Evolutionary conservation across 53 echinoderm and acorn worm genomes (phyloP).

Genomic region (Holothuria leucospilota): DNA sequence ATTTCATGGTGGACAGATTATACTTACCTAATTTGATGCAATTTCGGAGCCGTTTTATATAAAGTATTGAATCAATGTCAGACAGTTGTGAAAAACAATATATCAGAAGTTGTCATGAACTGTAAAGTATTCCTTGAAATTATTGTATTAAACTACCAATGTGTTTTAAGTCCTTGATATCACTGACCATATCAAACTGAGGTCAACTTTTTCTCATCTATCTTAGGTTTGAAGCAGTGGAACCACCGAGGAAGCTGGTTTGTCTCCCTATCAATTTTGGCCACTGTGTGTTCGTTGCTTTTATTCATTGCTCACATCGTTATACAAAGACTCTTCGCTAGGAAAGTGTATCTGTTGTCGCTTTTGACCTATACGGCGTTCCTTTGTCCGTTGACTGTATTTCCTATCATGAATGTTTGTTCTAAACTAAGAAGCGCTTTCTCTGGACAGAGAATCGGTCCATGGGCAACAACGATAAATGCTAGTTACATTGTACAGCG

Average conservation of each 20-base stretch:
- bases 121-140: too few relatives aligned
- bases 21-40: too few relatives aligned
- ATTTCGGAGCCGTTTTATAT: too few relatives aligned
- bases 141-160: too few relatives aligned
- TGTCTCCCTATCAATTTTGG: background rate
- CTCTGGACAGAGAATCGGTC: background rate
- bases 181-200: too few relatives aligned
- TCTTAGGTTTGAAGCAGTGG: constrained; percentile 19
- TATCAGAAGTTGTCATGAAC: too few relatives aligned
- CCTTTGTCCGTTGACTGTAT: background rate
- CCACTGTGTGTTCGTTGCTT: background rate
- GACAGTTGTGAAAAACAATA: too few relatives aligned
- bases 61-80: too few relatives aligned
- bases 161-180: too few relatives aligned
- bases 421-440: constrained; percentile 7
- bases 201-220: background rate
- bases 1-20: too few relatives aligned
- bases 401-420: constrained; percentile 30
- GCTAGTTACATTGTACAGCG: constrained; percentile 19
- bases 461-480: background rate
- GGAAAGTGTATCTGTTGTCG: background rate
- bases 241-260: constrained; percentile 38
- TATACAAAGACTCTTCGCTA: background rate
- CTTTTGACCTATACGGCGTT: constrained; percentile 17
- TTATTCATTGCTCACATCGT: background rate